phyloP scores from a whole-genome alignment of 2,113 vertebrate species.

The Thalassarche chlororhynchos region DNA sequence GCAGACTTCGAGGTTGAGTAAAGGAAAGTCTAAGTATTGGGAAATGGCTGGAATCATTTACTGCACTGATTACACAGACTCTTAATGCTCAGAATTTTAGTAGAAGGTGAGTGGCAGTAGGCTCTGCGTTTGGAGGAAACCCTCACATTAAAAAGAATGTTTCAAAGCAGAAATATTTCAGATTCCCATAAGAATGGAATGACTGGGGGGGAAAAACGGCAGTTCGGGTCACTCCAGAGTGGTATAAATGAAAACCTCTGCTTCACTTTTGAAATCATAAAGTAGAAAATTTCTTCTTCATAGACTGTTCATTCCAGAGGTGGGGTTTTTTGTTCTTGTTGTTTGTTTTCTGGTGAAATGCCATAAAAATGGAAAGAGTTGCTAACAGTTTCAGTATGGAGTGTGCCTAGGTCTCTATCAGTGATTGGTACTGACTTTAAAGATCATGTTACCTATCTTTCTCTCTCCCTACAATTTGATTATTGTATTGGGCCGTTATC shows the following conservation, averaged over 20 bases:
- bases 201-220: not conserved
- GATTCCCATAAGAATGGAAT: not conserved
- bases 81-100: not conserved
- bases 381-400: not conserved
- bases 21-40: not conserved
- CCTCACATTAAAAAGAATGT: not conserved
- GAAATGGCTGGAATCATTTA: not conserved
- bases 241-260: not conserved
- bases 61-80: not conserved
- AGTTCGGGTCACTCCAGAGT: not conserved
- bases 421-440: not conserved
- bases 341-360: not conserved
- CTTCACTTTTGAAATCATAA: not conserved
- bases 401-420: not conserved
- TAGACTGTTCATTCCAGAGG: not conserved
- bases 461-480: not conserved
- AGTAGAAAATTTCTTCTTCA: not conserved
- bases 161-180: not conserved
- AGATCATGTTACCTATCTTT: not conserved
- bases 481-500: not conserved
- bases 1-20: not conserved
- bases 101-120: not conserved
- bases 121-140: not conserved
- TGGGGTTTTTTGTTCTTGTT: not conserved
- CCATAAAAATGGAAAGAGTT: not conserved